Base-by-base conservation (phyloP, 2,888 invertebrate species). In the Sphaerophoria taeniata region DNA sequence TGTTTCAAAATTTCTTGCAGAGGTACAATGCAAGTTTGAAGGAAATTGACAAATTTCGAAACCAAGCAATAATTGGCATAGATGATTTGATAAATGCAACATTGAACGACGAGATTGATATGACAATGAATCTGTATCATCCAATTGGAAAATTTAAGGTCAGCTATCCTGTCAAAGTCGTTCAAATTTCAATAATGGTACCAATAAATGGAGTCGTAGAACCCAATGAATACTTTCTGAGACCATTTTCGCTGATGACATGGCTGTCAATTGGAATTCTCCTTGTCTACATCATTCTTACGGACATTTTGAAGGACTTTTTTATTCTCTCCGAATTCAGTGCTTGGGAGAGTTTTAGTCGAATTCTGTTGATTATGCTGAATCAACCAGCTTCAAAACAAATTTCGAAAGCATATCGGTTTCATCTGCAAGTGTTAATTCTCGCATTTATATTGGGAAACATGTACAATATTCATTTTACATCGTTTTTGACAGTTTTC, bases 371-470 rank as follows among this genome's bases (percentile, higher is more conserved):
- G 12, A 4, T 24, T 4, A 51, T 67, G 16, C 33, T 67, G 0
- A 51, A 34, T 9, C 39, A n/a, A 31, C 39, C 43, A 33, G 3
- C 51, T 12, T 53, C 34, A 12, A 43, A 14, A n/a, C 53, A n/a
- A 11, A 71, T 14, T 4, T 55, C 43, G 1, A 53, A 2, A 12
- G 53, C 36, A 2, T 82, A 76, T 16, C 34, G 81, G 6, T 71
- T 77, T 33, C 72, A 82, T 12, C 11, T 11, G 2, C 76, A 67
- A 47, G 67, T 76, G 9, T 3, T 81, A 3, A 9, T 81, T 4
- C 34, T 81, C 4, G 56, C 72, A 3, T 82, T 82, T 55, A 55
- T 76, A 9, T 14, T 76, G 2, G 31, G 14, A 36, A 82, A 76
- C 14, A 4, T 76, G 1, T 72, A 76, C 16, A 0, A 1, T n/a